Evolutionary conservation across 2,113 vertebrate species (phyloP), one percentile per base, ranked within the genome.

Genomic region (Nematolebias whitei): DNA sequence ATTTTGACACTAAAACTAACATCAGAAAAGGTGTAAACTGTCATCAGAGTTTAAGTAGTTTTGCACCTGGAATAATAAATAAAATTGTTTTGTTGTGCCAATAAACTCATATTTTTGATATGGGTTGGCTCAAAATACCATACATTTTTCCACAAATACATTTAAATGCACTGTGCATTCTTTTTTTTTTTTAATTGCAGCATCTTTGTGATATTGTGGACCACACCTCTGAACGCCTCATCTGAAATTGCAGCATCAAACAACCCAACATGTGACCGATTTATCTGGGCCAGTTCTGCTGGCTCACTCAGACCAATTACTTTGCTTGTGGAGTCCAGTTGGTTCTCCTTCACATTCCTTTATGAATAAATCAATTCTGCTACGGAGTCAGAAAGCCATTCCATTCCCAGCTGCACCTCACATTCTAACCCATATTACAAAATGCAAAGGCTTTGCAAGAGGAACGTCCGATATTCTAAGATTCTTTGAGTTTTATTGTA

Each of bases 181-280:
- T 29, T 29, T 29, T 4, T 35, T 35, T 35, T 2, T 35, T 35
- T 35, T 35, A 35, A 35, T 13, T 10, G 23, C 35, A 69, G 53
- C 47, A 41, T 69, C 59, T 61, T 45, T 65, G 23, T 51, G 50
- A 40, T 22, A 18, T 16, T 5, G 8, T 18, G 23, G 59, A 23
- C 48, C 45, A 45, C 55, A 63, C 49, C 52, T 68, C 86, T 85
- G 76, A 71, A 79, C 89, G 86, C 78, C 88, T 93, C 87, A 87
- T 84, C 89, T 90, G 84, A 80, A 89, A 77, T 54, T 82, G 73
- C 80, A 71, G 29, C 83, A 85, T 82, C 92, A 93, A 94, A 94
- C 92, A 94, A 90, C 82, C 63, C 60, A 89, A 92, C 92, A 93
- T 86, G 87, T 89, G 92, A 92, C 88, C 87, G 93, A 91, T 93